Percentiles rank a stretch among this genome's conserved stretches.
phyloP scores from a whole-genome alignment of 2,113 vertebrate species.

The Vulpes lagopus region DNA sequence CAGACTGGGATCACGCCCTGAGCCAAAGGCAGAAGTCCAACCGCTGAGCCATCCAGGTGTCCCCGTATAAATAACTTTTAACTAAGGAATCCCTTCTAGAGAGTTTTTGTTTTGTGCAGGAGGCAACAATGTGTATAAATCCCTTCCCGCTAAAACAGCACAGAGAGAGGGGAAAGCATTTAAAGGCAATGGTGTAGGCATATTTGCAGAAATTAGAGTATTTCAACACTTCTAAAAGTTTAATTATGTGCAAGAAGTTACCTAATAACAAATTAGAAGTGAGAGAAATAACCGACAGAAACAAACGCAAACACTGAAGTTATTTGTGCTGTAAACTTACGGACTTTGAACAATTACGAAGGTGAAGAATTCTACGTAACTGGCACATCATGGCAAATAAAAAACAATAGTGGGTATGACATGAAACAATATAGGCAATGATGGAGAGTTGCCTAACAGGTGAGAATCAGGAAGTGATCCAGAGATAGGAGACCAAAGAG shows the following conservation, averaged over 20 bases:
- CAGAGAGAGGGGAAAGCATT: not conserved
- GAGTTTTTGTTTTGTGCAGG: not conserved
- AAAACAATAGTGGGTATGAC: not conserved
- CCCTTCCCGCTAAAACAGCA: not conserved
- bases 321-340: not conserved
- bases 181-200: not conserved
- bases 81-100: not conserved
- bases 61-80: not conserved
- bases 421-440: not conserved
- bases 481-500: not conserved
- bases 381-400: not conserved
- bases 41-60: no score
- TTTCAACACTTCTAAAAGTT: not conserved
- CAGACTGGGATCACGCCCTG: no score
- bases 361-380: not conserved
- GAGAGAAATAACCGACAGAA: constrained; percentile 18
- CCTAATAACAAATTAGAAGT: constrained; percentile 26
- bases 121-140: not conserved
- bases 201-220: constrained; percentile 26
- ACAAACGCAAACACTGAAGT: constrained; percentile 2
- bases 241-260: not conserved
- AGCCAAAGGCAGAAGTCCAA: no score
- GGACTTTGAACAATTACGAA: not conserved
- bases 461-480: not conserved
- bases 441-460: not conserved